Conservation (phyloP, 2,888 invertebrate genomes). For the Pemphredon lugubris region DNA sequence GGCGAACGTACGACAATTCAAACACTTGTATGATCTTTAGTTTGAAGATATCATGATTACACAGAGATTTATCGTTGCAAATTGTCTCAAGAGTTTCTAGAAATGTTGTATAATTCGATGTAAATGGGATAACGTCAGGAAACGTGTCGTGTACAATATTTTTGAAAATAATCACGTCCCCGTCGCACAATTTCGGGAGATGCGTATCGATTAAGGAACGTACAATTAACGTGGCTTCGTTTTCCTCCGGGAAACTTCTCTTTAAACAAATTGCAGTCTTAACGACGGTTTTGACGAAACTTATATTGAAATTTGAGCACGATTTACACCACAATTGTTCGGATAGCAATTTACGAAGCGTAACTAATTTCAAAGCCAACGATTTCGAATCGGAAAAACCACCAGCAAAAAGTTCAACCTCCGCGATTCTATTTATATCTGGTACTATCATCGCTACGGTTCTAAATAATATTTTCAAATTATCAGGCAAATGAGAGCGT, state of each 20-base stretch:
- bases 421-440: conserved; percentile 83
- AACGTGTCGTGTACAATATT: conserved; percentile 84
- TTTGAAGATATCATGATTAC: conserved; percentile 81
- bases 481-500: conserved; percentile 83
- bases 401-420: conserved; percentile 83
- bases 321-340: conserved; percentile 82
- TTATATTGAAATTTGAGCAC: conserved; percentile 83
- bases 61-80: conserved; percentile 80
- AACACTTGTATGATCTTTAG: conserved; percentile 84
- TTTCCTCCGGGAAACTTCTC: conserved; percentile 82
- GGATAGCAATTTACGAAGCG: conserved; percentile 82
- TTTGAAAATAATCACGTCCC: conserved; percentile 82
- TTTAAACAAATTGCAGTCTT: conserved; percentile 83
- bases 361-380: conserved; percentile 83
- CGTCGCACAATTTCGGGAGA: conserved; percentile 82
- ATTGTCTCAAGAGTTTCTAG: conserved; percentile 79
- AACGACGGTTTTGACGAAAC: conserved; percentile 83
- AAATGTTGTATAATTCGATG: conserved; percentile 81
- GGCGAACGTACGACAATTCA: conserved; percentile 83
- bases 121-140: conserved; percentile 80
- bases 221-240: conserved; percentile 83
- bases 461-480: conserved; percentile 84
- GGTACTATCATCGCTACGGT: conserved; percentile 85
- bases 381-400: conserved; percentile 83
- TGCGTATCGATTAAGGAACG: conserved; percentile 84